phyloP scores from a whole-genome alignment of 2,888 invertebrate genomes.

The Cephus pulcher region DNA sequence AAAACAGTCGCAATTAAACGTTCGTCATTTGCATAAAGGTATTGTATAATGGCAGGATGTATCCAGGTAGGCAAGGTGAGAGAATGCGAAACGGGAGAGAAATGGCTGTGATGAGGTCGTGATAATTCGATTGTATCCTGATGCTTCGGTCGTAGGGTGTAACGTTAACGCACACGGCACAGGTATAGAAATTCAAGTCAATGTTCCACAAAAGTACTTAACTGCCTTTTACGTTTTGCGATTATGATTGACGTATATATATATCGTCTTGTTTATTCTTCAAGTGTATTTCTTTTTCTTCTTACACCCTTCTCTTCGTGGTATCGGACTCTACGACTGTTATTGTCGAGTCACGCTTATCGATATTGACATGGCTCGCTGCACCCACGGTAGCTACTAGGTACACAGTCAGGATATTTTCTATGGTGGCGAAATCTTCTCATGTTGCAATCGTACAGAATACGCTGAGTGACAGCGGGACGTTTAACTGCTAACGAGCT shows the following conservation, averaged over 20 bases:
- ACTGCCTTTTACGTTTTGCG: neutral
- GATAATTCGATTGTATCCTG: constrained; percentile 45
- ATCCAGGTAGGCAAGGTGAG: neutral
- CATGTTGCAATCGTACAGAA: neutral
- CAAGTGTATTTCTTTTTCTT: neutral
- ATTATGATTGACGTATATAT: neutral
- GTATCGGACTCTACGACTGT: neutral
- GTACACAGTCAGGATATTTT: neutral
- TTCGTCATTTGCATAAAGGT: constrained; percentile 22
- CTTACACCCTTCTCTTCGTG: neutral
- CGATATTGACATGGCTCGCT: neutral
- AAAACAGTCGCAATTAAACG: constrained; percentile 24
- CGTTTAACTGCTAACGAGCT: neutral
- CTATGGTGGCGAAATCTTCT: neutral
- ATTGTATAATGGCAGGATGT: constrained; percentile 17
- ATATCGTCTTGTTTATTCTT: too few species aligned
- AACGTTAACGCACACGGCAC: neutral
- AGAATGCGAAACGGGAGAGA: constrained; percentile 22
- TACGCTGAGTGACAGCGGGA: neutral
- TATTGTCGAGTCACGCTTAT: neutral
- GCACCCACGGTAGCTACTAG: neutral
- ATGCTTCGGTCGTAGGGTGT: constrained; percentile 17
- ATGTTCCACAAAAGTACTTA: neutral
- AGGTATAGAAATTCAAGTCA: neutral
- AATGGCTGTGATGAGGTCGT: constrained; percentile 35